phyloP scores from a whole-genome alignment of 2,797 vertebrate species.

The Okamejei kenojei region DNA sequence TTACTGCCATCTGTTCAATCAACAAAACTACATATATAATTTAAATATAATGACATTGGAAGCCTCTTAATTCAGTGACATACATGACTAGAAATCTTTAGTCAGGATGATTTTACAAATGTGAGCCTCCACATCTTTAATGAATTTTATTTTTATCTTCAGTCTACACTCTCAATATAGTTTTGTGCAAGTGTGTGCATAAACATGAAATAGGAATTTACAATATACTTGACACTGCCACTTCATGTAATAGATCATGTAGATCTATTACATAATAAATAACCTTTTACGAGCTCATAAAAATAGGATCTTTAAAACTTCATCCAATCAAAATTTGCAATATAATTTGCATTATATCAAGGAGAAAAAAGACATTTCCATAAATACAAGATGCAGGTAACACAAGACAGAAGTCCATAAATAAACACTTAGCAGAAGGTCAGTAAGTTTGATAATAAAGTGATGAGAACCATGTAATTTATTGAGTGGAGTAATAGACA shows the following conservation, averaged over 20 bases:
- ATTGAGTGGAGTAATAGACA: too few relatives aligned
- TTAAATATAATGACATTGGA: background rate
- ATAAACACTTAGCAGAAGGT: background rate
- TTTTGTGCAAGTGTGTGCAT: background rate
- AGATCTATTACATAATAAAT: background rate
- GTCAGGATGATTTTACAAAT: background rate
- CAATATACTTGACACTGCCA: background rate
- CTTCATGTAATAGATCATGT: background rate
- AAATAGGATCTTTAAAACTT: background rate
- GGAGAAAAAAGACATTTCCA: background rate
- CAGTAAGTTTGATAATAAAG: background rate
- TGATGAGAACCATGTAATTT: background rate
- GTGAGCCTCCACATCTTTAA: background rate
- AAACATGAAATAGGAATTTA: slow-evolving; percentile 21
- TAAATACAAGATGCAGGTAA: background rate
- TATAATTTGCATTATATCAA: background rate
- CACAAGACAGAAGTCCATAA: background rate
- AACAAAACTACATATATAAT: background rate
- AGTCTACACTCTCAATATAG: background rate
- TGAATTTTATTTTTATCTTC: background rate
- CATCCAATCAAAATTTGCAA: slow-evolving; percentile 10
- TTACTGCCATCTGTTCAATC: background rate
- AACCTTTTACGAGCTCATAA: slow-evolving; percentile 17
- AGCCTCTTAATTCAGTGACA: slow-evolving; percentile 21
- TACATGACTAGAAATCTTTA: background rate